These are phyloP conservation scores for Lasioglossum vierecki DNA, from an alignment of 2,888 invertebrate species.

Conservation along the genomic window DNA sequence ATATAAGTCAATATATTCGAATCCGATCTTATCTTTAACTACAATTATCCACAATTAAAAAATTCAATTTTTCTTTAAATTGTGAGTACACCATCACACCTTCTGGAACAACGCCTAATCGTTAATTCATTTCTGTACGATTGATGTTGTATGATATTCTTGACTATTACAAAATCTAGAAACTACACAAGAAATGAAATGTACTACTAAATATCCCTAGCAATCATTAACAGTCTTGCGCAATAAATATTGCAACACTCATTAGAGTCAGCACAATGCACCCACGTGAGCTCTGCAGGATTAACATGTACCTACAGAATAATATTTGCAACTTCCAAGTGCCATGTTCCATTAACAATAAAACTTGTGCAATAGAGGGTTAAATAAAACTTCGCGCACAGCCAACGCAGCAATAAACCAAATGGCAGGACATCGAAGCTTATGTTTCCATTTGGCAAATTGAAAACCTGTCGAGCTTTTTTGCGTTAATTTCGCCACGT, in stretches of 20 bases:
- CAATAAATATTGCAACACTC: not conserved
- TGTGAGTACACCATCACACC: not conserved
- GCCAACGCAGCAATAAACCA: not conserved
- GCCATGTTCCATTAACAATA: not conserved
- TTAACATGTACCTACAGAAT: too few relatives aligned
- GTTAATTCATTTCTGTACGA: not conserved
- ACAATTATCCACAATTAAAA: not conserved
- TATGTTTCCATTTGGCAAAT: conserved; percentile 13
- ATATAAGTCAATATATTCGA: not conserved
- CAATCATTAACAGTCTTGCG: not conserved
- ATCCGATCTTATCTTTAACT: not conserved
- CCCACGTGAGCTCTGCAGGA: not conserved
- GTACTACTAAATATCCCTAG: not conserved
- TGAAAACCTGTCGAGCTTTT: not conserved
- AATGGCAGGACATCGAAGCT: not conserved
- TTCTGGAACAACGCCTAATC: not conserved
- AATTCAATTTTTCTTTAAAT: not conserved
- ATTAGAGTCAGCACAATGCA: not conserved
- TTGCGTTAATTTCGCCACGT: not conserved
- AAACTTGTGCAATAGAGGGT: not conserved
- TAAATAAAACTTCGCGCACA: not conserved
- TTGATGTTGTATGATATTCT: not conserved
- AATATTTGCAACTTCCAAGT: not conserved
- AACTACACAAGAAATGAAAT: not conserved
- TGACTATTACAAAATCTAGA: not conserved